Evolutionary conservation across 2,113 vertebrate genomes (phyloP).

Genomic region (Pituophis catenifer): DNA sequence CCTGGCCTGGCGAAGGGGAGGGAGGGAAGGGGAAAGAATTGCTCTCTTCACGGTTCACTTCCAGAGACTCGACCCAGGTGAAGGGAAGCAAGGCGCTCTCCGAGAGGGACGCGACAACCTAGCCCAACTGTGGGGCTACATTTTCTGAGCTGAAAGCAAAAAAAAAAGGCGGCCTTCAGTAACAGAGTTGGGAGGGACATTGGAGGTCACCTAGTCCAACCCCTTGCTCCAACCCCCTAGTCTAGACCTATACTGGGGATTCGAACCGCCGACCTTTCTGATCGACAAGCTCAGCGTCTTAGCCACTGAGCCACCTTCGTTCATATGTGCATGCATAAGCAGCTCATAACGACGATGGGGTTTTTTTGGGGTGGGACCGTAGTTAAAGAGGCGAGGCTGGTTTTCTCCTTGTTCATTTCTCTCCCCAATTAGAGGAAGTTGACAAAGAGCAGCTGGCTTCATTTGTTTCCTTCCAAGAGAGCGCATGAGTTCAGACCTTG

Average conservation of each 20-base stretch:
- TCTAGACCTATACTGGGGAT: too few relatives aligned
- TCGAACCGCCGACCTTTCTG: too few relatives aligned
- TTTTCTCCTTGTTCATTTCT: neutral
- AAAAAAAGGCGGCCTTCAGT: neutral
- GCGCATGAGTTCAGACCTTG: neutral
- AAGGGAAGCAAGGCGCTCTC: neutral
- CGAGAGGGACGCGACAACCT: too few relatives aligned
- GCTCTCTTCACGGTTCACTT: conserved; percentile 3
- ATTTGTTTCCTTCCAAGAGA: neutral
- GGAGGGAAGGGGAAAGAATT: neutral
- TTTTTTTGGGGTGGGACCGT: neutral
- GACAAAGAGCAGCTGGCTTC: neutral
- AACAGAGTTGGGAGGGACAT: too few relatives aligned
- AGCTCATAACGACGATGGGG: neutral
- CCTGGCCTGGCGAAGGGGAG: neutral
- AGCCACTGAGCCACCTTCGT: neutral
- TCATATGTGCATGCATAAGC: neutral
- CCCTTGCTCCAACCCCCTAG: too few relatives aligned
- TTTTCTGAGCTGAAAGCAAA: neutral
- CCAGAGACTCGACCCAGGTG: neutral
- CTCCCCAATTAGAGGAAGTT: neutral
- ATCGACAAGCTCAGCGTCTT: too few relatives aligned
- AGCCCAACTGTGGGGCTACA: neutral
- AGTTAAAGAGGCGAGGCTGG: neutral
- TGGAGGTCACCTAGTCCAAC: too few relatives aligned